phyloP scores from a whole-genome alignment of 2,113 vertebrate species.

The Canis aureus region DNA sequence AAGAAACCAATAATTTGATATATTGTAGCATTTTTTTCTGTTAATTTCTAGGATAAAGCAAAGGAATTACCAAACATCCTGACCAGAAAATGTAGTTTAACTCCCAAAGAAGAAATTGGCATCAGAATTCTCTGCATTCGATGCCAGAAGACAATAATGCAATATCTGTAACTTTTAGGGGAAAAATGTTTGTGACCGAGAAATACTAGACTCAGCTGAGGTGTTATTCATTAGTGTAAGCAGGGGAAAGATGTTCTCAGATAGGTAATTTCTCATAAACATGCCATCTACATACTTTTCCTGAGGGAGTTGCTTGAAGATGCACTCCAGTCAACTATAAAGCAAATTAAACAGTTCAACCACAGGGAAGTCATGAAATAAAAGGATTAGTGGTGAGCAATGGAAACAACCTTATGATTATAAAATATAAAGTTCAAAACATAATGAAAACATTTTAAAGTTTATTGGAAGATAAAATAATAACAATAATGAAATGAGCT shows the following conservation, averaged over 20 bases:
- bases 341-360: constrained; percentile 60
- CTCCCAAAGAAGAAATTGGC: background rate
- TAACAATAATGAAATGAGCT: constrained; percentile 24
- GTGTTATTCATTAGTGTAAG: constrained; percentile 6
- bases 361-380: constrained; percentile 49
- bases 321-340: constrained; percentile 40
- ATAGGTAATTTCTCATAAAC: constrained; percentile 34
- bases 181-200: constrained; percentile 47
- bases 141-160: constrained; percentile 31
- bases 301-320: constrained; percentile 18
- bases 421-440: constrained; percentile 57
- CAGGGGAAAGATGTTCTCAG: constrained; percentile 20
- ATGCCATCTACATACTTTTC: background rate
- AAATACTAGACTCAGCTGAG: constrained; percentile 50
- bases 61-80: constrained; percentile 5
- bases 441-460: constrained; percentile 30
- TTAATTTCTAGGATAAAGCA: constrained; percentile 23
- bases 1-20: background rate
- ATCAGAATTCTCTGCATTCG: constrained; percentile 6
- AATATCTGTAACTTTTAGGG: background rate
- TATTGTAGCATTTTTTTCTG: background rate
- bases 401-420: background rate
- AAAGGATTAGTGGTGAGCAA: constrained; percentile 46
- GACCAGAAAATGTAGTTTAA: constrained; percentile 12
- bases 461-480: constrained; percentile 66